A percentile compares a stretch with the other conserved stretches of the same genome.
Evolutionary conservation across 2,113 vertebrate genomes (phyloP).

Genomic region (Cichladusa arquata): DNA sequence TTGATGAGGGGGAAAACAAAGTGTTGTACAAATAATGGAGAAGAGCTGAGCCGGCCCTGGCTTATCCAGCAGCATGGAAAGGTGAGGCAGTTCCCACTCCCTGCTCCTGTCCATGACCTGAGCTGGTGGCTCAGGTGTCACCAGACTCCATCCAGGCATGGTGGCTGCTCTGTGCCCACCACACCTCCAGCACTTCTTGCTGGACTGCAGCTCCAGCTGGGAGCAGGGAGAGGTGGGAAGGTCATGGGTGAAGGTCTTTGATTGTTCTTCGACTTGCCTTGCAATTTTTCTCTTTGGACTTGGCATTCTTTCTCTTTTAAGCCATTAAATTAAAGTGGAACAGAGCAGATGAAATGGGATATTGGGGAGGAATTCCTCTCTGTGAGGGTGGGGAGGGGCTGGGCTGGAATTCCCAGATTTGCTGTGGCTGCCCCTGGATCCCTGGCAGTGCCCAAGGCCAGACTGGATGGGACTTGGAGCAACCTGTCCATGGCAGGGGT

Average conservation of each 20-base stretch:
- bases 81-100: neutral
- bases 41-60: accelerated
- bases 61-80: accelerated
- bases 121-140: accelerated
- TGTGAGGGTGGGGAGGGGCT: neutral
- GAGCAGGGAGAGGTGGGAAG: neutral
- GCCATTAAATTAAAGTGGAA: neutral
- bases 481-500: neutral
- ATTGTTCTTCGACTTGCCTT: neutral
- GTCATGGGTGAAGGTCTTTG: neutral
- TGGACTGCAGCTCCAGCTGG: neutral
- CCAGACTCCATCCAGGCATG: neutral
- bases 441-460: neutral
- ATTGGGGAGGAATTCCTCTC: accelerated
- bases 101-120: accelerated
- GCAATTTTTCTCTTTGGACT: too few species aligned
- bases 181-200: neutral
- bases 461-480: neutral
- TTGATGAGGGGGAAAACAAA: neutral
- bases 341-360: neutral
- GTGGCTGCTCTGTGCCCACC: neutral
- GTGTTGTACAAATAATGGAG: neutral
- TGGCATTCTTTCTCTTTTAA: neutral
- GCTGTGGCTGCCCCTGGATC: neutral
- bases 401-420: neutral